Evolutionary conservation across 1,140 invertebrate genomes (phyloP), one percentile per base, ranked within the genome.

Genomic region (Zaprionus capensis): DNA sequence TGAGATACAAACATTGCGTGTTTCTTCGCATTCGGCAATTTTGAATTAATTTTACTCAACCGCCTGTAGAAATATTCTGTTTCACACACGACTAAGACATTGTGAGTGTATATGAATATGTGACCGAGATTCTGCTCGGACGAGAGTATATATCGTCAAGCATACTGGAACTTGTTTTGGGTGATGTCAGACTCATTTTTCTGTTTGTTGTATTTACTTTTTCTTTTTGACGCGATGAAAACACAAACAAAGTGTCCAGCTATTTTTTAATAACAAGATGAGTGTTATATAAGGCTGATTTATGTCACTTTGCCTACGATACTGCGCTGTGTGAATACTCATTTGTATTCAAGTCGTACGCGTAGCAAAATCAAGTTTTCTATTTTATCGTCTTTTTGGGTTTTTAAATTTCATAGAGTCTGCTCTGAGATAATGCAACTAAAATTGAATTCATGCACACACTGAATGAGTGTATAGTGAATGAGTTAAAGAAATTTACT

Each of bases 101-200:
- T 36, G 24, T 36, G 24, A 71, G 14, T 65, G 22, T 56, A 64
- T 28, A 49, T 51, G 20, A 26, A 34, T 34, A 44, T 44, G 7
- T 65, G 46, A 38, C 28, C 26, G 44, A 28, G 36, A 38, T 63
- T 46, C 41, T 11, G 41, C n/a, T 46, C 6, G n/a, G 7, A 44
- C 15, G 31, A 46, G n/a, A 3, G n/a, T 71, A 72, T 80, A 67
- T 65, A 63, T 38, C 36, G 1, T n/a, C 41, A 59, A 75, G 69
- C 56, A 57, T 71, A 38, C 22, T 36, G 62, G 53, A 77, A 84
- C 78, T 84, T 88, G 78, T 88, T 84, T 77, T 64, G 41, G 70
- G 70, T 87, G 84, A 87, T 88, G 84, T 87, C 84, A 87, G 81
- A 64, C 61, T 34, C 49, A 67, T 63, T 66, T 58, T 57, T 46